Evolutionary conservation across 2,888 invertebrate species (phyloP), one percentile per base, ranked within the genome.

Genomic region (Pachliopta kotzebuea): DNA sequence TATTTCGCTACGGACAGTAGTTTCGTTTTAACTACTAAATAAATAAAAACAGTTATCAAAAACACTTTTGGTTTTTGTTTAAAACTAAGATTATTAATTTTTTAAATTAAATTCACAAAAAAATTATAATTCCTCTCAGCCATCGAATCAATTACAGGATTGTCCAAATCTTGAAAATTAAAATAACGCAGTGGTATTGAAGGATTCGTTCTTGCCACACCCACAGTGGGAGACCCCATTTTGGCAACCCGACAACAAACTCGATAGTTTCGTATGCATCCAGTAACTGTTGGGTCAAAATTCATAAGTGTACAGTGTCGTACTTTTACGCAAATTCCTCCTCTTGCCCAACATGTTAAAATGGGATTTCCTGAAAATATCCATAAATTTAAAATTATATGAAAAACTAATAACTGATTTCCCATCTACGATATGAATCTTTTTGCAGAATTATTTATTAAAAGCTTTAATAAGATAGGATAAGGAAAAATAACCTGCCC

Each of bases 81-180:
- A 9, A 31, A 9, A 9, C 9, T 9, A 11, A 31, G 7, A 31
- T 31, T 31, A 8, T 31, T 31, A 8, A 31, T 9, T 4, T 0
- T 24, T 7, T 54, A 26, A 49, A 63, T 11, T 20, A 52, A 17
- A 26, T 62, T 42, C 14, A 58, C 42, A 6, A 63, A 59, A 6
- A 70, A 29, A 45, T 69, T 64, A 6, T 70, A 58, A 66, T 78
- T 77, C 37, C 58, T 67, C 9, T 8, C 31, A 0, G 76, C 79
- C 1, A 77, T 62, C 0, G 62, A 60, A 63, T 70, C 70, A 18
- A 78, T 54, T 0, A 72, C 59, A 0, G 68, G 49, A 49, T 66
- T 68, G 21, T 71, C 58, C 17, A 79, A 62, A 56, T 76, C 76
- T 20, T 72, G 70, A 62, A 18, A 65, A 18, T 63, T 58, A 56